A percentile compares a stretch with the other conserved stretches of the same genome.
Conservation (phyloP, 1,140 invertebrate genomes). For the Papilio dardanus region DNA sequence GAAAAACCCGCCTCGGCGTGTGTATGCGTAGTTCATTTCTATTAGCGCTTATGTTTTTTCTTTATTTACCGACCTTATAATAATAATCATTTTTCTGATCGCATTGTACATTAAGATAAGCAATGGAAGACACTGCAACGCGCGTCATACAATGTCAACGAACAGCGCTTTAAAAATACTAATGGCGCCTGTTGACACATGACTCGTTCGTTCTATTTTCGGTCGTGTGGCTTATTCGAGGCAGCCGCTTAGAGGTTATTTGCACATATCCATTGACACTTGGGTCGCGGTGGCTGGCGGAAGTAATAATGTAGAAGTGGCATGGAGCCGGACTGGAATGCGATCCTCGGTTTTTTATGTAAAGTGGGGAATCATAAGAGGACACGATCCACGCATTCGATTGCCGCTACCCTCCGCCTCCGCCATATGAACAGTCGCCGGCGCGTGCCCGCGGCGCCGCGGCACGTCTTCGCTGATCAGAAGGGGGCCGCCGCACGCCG, state of each 20-base stretch:
- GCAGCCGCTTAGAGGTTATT: neutral
- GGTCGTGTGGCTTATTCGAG: neutral
- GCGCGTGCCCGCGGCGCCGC: slow-evolving; percentile 44
- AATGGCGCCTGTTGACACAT: slow-evolving; percentile 29
- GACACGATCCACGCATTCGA: slow-evolving; percentile 33
- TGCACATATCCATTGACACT: slow-evolving; percentile 24
- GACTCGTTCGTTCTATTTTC: slow-evolving; percentile 26
- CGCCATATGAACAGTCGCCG: slow-evolving; percentile 23
- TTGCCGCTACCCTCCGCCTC: slow-evolving; percentile 28
- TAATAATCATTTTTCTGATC: slow-evolving; percentile 8
- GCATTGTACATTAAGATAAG: slow-evolving; percentile 26
- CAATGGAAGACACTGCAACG: neutral
- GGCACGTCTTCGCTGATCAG: slow-evolving; percentile 50
- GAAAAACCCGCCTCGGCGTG: slow-evolving; percentile 56
- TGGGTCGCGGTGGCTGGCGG: neutral
- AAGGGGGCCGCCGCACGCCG: slow-evolving; percentile 48
- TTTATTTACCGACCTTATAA: slow-evolving; percentile 34
- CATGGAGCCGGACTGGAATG: slow-evolving; percentile 27
- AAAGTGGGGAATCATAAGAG: slow-evolving; percentile 28
- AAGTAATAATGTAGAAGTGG: slow-evolving; percentile 30
- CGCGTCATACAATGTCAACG: slow-evolving; percentile 5
- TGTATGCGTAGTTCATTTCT: slow-evolving; percentile 30
- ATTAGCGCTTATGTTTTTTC: slow-evolving; percentile 26
- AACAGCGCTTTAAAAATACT: slow-evolving; percentile 30
- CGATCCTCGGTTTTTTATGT: slow-evolving; percentile 31